phyloP scores from a whole-genome alignment of 1,140 invertebrate genomes.

The Cydia fagiglandana region DNA sequence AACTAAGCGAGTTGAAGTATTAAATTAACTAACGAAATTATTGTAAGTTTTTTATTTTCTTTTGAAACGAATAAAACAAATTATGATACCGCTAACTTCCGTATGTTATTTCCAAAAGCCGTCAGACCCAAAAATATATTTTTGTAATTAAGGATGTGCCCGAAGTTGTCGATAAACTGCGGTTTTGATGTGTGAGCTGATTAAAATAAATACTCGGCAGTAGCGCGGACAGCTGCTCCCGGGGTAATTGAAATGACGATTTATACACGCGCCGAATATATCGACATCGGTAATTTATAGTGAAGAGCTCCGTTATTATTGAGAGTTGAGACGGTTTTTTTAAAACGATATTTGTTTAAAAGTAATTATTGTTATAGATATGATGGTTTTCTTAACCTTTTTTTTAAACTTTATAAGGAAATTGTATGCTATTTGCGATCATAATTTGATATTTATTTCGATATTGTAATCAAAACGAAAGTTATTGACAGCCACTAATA shows the following conservation, averaged over 20 bases:
- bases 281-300: slow-evolving; percentile 36
- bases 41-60: too few relatives aligned
- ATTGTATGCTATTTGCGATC: not conserved
- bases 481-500: not conserved
- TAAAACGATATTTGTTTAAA: not conserved
- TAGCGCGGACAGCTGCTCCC: slow-evolving; percentile 35
- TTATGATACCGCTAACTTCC: slow-evolving; percentile 2
- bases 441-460: not conserved
- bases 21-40: too few relatives aligned
- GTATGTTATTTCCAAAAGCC: not conserved
- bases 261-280: slow-evolving; percentile 37
- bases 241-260: slow-evolving; percentile 38
- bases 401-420: not conserved
- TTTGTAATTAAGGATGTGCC: slow-evolving; percentile 32
- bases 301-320: slow-evolving; percentile 2
- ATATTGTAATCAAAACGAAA: not conserved
- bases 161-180: slow-evolving; percentile 33
- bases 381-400: not conserved
- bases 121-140: slow-evolving; percentile 11
- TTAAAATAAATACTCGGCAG: slow-evolving; percentile 36
- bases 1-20: too few relatives aligned
- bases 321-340: not conserved
- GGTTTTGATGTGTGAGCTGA: slow-evolving; percentile 33
- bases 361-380: not conserved
- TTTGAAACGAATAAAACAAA: not conserved